phyloP scores from a whole-genome alignment of 2,888 invertebrate genomes.

The Epinotia ramella region DNA sequence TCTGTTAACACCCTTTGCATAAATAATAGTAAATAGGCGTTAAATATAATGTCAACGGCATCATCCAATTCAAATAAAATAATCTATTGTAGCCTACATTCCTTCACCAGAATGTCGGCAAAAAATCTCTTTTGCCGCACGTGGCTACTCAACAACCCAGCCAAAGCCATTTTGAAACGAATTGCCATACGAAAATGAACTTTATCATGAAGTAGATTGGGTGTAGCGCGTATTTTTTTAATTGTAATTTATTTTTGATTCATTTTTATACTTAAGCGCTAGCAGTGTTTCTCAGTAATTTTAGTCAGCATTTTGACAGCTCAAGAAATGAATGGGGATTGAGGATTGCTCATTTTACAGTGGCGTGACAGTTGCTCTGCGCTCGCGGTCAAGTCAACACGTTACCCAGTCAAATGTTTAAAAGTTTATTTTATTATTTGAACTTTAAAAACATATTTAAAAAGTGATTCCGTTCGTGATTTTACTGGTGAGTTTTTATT shows the following conservation, averaged over 20 bases:
- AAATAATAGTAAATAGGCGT: background rate
- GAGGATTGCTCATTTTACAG: background rate
- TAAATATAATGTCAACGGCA: slow-evolving; percentile 1
- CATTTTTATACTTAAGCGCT: slow-evolving; percentile 16
- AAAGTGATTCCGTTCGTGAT: slow-evolving; percentile 2
- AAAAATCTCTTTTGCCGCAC: slow-evolving; percentile 23
- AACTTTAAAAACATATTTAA: slow-evolving; percentile 19
- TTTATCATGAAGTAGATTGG: background rate
- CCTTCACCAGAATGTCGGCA: slow-evolving; percentile 3
- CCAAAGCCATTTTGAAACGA: background rate
- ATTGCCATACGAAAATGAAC: background rate
- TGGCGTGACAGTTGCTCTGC: slow-evolving; percentile 22
- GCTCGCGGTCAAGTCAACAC: background rate
- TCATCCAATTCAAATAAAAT: slow-evolving; percentile 19
- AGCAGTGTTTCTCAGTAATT: slow-evolving; percentile 29
- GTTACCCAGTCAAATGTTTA: slow-evolving; percentile 18
- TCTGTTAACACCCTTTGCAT: background rate
- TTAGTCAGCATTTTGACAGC: slow-evolving; percentile 38
- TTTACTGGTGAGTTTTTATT: slow-evolving; percentile 15
- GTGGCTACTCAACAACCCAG: background rate
- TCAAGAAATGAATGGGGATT: slow-evolving; percentile 18
- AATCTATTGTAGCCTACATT: slow-evolving; percentile 17
- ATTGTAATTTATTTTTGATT: slow-evolving; percentile 22
- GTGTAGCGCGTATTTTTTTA: background rate
- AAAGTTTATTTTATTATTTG: slow-evolving; percentile 14